These are phyloP conservation scores for Drosophila kuntzei DNA, from an alignment of 2,888 invertebrate species.

Conservation along the genomic window DNA sequence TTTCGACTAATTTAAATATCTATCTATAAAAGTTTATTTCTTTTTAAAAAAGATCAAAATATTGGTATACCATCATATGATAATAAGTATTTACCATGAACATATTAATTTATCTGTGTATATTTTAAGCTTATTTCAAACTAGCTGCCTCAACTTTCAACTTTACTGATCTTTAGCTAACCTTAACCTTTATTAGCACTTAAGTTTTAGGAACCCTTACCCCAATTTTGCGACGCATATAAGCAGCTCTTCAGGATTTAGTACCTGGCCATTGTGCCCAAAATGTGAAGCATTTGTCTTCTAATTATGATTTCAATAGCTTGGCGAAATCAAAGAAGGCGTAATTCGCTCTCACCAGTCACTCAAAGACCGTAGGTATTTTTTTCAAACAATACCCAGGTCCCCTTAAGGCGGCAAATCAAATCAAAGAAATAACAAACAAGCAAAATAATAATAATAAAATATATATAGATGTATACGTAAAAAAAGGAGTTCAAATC, in stretches of 20 bases:
- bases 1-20: no score
- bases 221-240: constrained; percentile 43
- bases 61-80: no score
- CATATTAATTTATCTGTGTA: background rate
- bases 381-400: constrained; percentile 45
- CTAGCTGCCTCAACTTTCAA: constrained; percentile 32
- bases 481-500: constrained; percentile 40
- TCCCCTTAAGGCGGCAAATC: constrained; percentile 75
- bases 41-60: no score
- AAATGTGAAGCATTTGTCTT: constrained; percentile 67
- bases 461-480: background rate
- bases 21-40: no score
- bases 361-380: constrained; percentile 29
- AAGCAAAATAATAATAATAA: constrained; percentile 65
- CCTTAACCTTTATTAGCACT: constrained; percentile 53
- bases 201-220: constrained; percentile 40
- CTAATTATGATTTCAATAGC: constrained; percentile 74
- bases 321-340: constrained; percentile 81
- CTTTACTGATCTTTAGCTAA: constrained; percentile 5
- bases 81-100: no score
- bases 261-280: constrained; percentile 49
- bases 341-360: constrained; percentile 82
- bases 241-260: constrained; percentile 41
- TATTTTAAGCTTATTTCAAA: constrained; percentile 12
- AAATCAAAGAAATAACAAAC: constrained; percentile 79